phyloP scores from a whole-genome alignment of 2,113 vertebrate species.

The Notarius lentiginosus region DNA sequence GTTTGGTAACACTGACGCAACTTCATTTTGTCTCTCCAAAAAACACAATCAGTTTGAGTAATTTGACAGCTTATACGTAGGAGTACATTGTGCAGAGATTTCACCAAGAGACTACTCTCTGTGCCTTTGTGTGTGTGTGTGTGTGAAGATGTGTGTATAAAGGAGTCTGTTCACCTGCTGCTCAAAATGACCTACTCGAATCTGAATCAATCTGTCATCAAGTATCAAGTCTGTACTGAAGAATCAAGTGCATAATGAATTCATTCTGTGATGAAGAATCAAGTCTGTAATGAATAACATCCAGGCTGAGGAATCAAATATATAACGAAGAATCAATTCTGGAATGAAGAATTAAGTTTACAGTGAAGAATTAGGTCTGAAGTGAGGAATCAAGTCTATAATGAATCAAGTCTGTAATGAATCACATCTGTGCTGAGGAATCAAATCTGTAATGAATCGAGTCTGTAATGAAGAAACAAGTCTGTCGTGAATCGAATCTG shows the following conservation, averaged over 20 bases:
- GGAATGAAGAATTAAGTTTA: too few species aligned
- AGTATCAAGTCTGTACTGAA: not conserved
- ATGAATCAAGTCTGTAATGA: not conserved
- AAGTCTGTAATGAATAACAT: not conserved
- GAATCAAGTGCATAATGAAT: not conserved
- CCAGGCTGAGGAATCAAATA: not conserved
- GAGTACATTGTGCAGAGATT: not conserved
- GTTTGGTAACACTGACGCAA: not conserved
- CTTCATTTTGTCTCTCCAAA: slow-evolving; percentile 3
- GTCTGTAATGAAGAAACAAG: not conserved
- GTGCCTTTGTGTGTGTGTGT: slow-evolving; percentile 3
- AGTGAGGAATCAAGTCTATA: not conserved
- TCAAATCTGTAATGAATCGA: not conserved
- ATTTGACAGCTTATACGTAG: not conserved
- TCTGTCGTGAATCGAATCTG: not conserved
- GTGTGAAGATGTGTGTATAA: not conserved
- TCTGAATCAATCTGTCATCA: not conserved
- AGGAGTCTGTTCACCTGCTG: not conserved
- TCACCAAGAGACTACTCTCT: not conserved
- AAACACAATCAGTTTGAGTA: not conserved
- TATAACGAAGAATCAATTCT: not conserved
- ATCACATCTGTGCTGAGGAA: not conserved
- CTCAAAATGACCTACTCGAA: not conserved
- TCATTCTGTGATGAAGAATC: too few species aligned
- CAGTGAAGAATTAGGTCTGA: not conserved